Conservation (phyloP, 2,888 invertebrate species). For the Dendrolimus pini region DNA sequence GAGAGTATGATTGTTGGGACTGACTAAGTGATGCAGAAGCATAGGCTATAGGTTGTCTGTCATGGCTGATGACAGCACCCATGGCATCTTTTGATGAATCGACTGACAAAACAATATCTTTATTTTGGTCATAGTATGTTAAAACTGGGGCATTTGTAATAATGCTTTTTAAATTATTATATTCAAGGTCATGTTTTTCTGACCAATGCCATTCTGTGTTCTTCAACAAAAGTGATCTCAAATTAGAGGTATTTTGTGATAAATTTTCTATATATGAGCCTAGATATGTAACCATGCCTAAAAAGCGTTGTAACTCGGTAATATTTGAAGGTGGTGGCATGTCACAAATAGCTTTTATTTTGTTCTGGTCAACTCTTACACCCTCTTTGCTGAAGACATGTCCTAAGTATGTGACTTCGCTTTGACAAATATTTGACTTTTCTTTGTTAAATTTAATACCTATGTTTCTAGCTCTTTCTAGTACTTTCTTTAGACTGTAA, state of each 20-base stretch:
- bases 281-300: conserved; percentile 2
- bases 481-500: conserved; percentile 7
- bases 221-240: too few species aligned
- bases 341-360: conserved; percentile 2
- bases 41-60: conserved; percentile 3
- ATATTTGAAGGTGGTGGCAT: conserved; percentile 1
- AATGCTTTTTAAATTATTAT: not conserved
- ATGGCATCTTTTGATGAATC: conserved; percentile 5
- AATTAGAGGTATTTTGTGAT: too few species aligned
- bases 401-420: conserved; percentile 8
- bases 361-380: not conserved
- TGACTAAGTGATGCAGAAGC: conserved; percentile 2
- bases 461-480: conserved; percentile 12
- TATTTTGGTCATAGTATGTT: conserved; percentile 1
- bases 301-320: conserved; percentile 1
- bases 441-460: conserved; percentile 14
- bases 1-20: conserved; percentile 4
- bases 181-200: not conserved
- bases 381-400: conserved; percentile 1
- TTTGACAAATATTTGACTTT: conserved; percentile 9
- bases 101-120: conserved; percentile 1
- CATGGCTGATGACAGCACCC: conserved; percentile 4
- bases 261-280: not conserved
- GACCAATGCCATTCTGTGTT: too few species aligned
- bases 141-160: not conserved